Evolutionary conservation across 2,888 invertebrate species (phyloP), one percentile per base, ranked within the genome.

Genomic region (Hydraecia micacea): DNA sequence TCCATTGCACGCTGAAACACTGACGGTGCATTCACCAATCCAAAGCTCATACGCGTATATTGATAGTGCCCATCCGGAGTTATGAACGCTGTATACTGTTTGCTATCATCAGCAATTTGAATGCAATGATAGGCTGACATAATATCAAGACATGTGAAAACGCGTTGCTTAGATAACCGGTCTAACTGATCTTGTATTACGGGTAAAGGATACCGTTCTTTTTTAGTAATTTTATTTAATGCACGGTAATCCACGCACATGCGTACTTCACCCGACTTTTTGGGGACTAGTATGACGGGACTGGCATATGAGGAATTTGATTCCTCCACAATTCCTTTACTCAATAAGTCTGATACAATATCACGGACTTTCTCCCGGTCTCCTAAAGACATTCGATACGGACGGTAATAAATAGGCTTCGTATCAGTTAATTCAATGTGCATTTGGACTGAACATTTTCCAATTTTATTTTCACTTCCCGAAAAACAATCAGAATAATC

Each of bases 61-160:
- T 66, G 66, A 9, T 66, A 66, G n/a, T 66, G 39, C 39, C 65
- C 25, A 65, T 65, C 65, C 39, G 65, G 65, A 39, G 25, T 65
- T 65, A 65, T 65, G 39, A 65, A 65, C 39, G 65, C 66, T 39
- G 39, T 66, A 66, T 65, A 39, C 25, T 65, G 65, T 65, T 65
- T 65, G 15, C 65, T 65, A 65, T 65, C 55, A 55, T 55, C 55
- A 55, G 25, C 55, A 25, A 55, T 55, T 55, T 55, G 25, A 55
- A 25, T n/a, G 65, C 65, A 65, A 39, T 65, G 25, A 36, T 65
- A 65, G 65, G 66, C 39, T 66, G 25, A n/a, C 7, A 39, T 66
- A 66, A n/a, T 36, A 36, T 36, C 36, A 36, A 36, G 36, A 36
- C 36, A 36, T 4, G 36, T 36, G 36, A 36, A 36, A 36, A 36